phyloP scores from a whole-genome alignment of 1,140 invertebrate species.

The Lineus longissimus region DNA sequence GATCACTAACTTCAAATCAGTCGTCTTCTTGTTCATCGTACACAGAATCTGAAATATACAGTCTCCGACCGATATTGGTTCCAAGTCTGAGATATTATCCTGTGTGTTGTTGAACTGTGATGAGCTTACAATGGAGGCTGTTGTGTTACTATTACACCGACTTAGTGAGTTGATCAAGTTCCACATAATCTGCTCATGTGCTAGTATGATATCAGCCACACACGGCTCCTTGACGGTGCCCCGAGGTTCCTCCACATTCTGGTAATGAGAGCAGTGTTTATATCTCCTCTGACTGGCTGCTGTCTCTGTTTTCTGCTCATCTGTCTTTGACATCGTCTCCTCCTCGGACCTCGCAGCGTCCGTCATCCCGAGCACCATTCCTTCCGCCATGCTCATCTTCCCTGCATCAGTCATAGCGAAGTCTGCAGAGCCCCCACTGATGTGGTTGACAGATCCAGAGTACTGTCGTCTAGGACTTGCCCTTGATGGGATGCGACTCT shows the following conservation, averaged over 20 bases:
- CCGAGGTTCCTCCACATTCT: neutral
- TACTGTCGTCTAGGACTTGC: too few relatives aligned
- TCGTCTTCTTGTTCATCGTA: conserved; percentile 67
- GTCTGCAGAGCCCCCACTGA: neutral
- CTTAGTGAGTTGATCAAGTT: conserved; percentile 63
- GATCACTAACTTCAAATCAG: conserved; percentile 68
- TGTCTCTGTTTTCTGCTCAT: conserved; percentile 35
- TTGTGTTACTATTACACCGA: conserved; percentile 63
- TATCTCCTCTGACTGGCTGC: conserved; percentile 5
- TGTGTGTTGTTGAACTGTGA: conserved; percentile 25
- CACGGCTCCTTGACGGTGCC: conserved; percentile 16
- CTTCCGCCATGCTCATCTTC: too few relatives aligned
- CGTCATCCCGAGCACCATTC: too few relatives aligned
- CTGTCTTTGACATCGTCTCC: conserved; percentile 37
- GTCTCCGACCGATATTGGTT: conserved; percentile 72
- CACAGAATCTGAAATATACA: conserved; percentile 77
- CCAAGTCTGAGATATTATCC: conserved; percentile 50
- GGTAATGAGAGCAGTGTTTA: conserved; percentile 5
- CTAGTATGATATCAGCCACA: conserved; percentile 46
- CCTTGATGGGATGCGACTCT: conserved; percentile 61
- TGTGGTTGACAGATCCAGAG: too few relatives aligned
- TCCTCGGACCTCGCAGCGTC: conserved; percentile 36
- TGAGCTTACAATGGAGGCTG: conserved; percentile 45
- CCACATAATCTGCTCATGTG: conserved; percentile 67
- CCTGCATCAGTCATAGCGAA: conserved; percentile 9